Evolutionary conservation across 1,140 invertebrate genomes (phyloP).

Genomic region (Caenorhabditis inopinata): DNA sequence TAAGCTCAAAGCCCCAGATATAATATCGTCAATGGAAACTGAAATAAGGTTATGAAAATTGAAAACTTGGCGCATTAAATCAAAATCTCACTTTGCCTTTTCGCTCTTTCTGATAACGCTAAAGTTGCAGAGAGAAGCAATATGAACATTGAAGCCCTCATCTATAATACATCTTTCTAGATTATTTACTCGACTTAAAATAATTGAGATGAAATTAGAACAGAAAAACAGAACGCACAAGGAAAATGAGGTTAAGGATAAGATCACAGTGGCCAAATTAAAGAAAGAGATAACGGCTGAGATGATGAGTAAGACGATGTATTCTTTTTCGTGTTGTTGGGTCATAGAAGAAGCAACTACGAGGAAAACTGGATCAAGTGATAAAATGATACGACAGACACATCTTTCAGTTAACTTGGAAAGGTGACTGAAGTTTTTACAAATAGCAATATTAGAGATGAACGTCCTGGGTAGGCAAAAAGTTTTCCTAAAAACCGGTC

Average conservation of each 20-base stretch:
- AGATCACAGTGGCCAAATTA: conserved; percentile 23
- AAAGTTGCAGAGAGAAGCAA: background rate
- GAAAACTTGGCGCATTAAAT: background rate
- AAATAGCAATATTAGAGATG: conserved; percentile 11
- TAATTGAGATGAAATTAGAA: background rate
- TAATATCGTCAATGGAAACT: conserved; percentile 55
- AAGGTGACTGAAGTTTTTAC: background rate
- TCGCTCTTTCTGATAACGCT: background rate
- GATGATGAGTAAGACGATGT: background rate
- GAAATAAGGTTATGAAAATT: background rate
- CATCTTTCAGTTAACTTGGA: conserved; percentile 8
- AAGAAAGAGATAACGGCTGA: background rate
- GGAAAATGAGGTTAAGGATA: conserved; percentile 12
- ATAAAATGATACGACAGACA: conserved; percentile 4
- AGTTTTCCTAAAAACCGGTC: conserved; percentile 19
- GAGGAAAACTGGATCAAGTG: background rate
- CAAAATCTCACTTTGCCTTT: conserved; percentile 31
- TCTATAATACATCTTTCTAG: no score
- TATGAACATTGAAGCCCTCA: no score
- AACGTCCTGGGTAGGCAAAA: background rate
- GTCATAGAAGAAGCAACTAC: conserved; percentile 16
- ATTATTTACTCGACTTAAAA: no score
- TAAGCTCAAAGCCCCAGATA: conserved; percentile 47
- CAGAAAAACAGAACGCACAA: conserved; percentile 6
- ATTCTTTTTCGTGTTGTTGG: background rate